Evolutionary conservation across 2,888 invertebrate genomes (phyloP).

Genomic region (Stramonita haemastoma): DNA sequence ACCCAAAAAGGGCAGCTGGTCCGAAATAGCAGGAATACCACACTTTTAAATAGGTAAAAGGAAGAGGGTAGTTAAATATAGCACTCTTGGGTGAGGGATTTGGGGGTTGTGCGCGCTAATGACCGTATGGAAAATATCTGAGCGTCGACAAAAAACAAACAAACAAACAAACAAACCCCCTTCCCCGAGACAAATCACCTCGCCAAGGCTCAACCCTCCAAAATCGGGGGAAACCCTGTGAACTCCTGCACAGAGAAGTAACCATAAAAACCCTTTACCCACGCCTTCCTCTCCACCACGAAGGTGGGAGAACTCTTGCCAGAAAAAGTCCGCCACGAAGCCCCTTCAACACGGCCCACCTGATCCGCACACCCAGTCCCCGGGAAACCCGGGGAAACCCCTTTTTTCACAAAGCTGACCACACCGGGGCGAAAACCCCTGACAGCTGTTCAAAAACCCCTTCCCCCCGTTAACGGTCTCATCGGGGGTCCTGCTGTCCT

Average conservation of each 20-base stretch:
- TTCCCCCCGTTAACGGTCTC: constrained; percentile 75
- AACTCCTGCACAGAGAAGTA: constrained; percentile 88
- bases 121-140: too few species aligned
- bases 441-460: constrained; percentile 83
- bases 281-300: constrained; percentile 90
- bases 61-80: too few species aligned
- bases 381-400: constrained; percentile 89
- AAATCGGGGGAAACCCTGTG: constrained; percentile 42
- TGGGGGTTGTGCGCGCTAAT: too few species aligned
- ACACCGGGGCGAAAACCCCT: constrained; percentile 91
- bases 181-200: neutral
- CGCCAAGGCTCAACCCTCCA: constrained; percentile 71
- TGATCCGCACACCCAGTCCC: constrained; percentile 84
- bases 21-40: too few species aligned
- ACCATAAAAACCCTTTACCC: constrained; percentile 79
- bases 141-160: neutral
- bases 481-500: neutral
- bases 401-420: constrained; percentile 82
- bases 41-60: too few species aligned
- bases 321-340: constrained; percentile 82
- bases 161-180: neutral
- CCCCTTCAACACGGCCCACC: constrained; percentile 20
- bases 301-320: constrained; percentile 94
- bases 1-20: too few species aligned
- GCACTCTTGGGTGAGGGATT: too few species aligned